These are phyloP conservation scores for Acrocephalus scirpaceus DNA, from an alignment of 2,797 vertebrate species.

Conservation along the genomic window DNA sequence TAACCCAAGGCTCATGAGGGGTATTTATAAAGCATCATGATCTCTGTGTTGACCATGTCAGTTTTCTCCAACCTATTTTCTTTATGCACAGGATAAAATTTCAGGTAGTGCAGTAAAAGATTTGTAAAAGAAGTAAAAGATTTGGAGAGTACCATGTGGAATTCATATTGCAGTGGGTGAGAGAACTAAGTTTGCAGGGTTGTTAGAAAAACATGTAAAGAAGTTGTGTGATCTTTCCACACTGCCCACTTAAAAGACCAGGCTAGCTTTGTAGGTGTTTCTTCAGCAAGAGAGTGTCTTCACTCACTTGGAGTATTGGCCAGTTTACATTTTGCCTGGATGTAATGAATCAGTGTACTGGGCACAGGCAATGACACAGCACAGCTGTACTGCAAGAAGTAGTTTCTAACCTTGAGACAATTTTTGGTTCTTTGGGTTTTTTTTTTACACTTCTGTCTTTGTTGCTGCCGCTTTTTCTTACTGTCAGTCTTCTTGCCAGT, in stretches of 20 bases:
- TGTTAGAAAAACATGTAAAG: not conserved
- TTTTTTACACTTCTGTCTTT: not conserved
- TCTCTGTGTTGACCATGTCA: not conserved
- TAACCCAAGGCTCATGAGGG: not conserved
- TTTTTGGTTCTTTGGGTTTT: not conserved
- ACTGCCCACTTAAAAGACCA: not conserved
- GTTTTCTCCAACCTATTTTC: not conserved
- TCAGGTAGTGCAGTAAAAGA: not conserved
- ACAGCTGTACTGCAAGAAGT: not conserved
- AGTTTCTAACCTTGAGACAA: not conserved
- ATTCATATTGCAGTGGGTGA: not conserved
- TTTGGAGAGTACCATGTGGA: accelerated
- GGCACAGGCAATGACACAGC: not conserved
- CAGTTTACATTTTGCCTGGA: not conserved
- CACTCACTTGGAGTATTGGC: not conserved
- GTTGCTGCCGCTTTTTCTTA: not conserved
- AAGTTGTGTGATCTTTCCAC: not conserved
- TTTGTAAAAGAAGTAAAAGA: not conserved
- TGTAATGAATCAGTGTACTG: not conserved
- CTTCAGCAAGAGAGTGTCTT: not conserved
- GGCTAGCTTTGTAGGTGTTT: not conserved
- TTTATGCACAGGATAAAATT: not conserved
- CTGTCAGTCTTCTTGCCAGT: not conserved
- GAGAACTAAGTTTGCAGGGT: not conserved
- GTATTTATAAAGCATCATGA: not conserved